phyloP scores from a whole-genome alignment of 2,797 vertebrate genomes.

The Parotocinclus haroldoi region DNA sequence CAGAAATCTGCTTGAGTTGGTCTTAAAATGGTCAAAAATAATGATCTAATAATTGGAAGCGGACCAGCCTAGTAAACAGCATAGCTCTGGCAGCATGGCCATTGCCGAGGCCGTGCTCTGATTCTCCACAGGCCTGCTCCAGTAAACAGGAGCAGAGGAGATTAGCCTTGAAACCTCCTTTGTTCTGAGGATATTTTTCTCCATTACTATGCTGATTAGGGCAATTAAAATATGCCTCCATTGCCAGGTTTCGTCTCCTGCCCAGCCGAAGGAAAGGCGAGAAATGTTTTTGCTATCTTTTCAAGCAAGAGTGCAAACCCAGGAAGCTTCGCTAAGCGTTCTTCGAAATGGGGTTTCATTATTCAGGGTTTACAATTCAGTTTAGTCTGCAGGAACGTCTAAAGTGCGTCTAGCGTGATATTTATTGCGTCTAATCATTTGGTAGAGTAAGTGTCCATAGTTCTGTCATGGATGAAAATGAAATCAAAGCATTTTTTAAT shows the following conservation, averaged over 20 bases:
- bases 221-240: constrained; percentile 20
- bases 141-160: constrained; percentile 44
- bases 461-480: constrained; percentile 36
- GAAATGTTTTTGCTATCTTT: constrained; percentile 2
- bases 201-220: constrained; percentile 45
- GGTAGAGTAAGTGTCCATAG: constrained; percentile 21
- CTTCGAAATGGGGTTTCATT: neutral
- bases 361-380: constrained; percentile 8
- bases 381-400: constrained; percentile 5
- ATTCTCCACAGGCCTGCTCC: constrained; percentile 38
- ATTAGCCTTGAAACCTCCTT: constrained; percentile 50
- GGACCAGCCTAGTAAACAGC: constrained; percentile 51
- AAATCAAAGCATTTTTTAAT: constrained; percentile 41
- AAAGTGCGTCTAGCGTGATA: neutral
- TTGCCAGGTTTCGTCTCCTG: constrained; percentile 12
- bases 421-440: constrained; percentile 28
- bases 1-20: neutral
- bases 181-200: constrained; percentile 41
- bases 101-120: constrained; percentile 51
- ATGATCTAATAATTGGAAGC: constrained; percentile 56
- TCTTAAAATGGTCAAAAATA: constrained; percentile 10
- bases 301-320: neutral
- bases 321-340: constrained; percentile 2
- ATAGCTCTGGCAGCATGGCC: constrained; percentile 24
- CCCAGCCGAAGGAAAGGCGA: constrained; percentile 5